These are phyloP conservation scores for Orchestes rusci DNA, from an alignment of 2,888 invertebrate species.

Conservation along the genomic window DNA sequence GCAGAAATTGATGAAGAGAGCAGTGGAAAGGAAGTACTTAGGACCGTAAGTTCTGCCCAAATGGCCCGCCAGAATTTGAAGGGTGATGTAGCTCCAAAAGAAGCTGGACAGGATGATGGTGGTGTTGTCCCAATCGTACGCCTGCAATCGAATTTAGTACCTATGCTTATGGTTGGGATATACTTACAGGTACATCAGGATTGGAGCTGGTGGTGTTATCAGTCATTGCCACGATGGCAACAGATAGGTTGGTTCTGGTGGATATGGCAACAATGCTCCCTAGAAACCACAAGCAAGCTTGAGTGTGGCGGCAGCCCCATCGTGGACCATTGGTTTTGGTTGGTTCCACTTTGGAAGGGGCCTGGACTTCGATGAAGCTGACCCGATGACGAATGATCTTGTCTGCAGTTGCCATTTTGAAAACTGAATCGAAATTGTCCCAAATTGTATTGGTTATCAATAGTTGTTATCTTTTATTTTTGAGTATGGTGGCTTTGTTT, in stretches of 20 bases:
- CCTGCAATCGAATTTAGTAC: conserved; percentile 3
- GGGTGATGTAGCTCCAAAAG: conserved; percentile 20
- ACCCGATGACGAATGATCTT: too few species aligned
- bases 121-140: conserved; percentile 18
- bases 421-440: too few species aligned
- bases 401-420: too few species aligned
- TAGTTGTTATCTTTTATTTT: too few species aligned
- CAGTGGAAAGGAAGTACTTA: conserved; percentile 34
- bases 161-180: background rate
- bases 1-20: conserved; percentile 52
- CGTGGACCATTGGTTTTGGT: too few species aligned
- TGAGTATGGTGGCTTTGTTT: too few species aligned
- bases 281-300: conserved; percentile 52
- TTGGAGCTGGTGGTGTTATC: conserved; percentile 41
- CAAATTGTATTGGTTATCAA: too few species aligned
- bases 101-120: conserved; percentile 23
- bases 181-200: conserved; percentile 44
- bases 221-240: conserved; percentile 68
- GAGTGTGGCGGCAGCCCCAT: conserved; percentile 56
- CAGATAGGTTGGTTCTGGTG: conserved; percentile 46
- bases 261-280: conserved; percentile 54
- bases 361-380: too few species aligned
- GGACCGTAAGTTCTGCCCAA: conserved; percentile 17
- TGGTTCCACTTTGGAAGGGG: too few species aligned
- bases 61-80: conserved; percentile 19